phyloP scores from a whole-genome alignment of 2,797 vertebrate genomes.

The Gymnoscopelus braueri region DNA sequence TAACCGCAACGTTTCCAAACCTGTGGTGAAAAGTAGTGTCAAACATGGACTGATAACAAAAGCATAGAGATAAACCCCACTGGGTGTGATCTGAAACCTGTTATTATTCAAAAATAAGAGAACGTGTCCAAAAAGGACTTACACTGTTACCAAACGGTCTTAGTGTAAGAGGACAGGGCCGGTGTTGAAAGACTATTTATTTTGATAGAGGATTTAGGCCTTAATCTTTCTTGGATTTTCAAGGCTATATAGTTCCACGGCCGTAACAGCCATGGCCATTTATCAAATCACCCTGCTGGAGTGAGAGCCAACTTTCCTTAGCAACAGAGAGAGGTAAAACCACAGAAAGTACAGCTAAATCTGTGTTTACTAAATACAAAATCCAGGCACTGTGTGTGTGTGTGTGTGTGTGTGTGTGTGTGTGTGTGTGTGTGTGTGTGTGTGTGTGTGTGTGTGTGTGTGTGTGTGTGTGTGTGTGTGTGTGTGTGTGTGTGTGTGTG shows the following conservation, averaged over 20 bases:
- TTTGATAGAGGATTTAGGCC: constrained; percentile 12
- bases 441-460: neutral
- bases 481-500: neutral
- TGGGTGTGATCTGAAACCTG: no score
- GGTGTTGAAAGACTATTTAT: constrained; percentile 25
- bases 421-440: neutral
- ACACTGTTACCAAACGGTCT: neutral
- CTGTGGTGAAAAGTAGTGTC: constrained; percentile 10
- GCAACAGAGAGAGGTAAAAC: neutral
- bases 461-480: constrained; percentile 10
- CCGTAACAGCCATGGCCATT: constrained; percentile 8
- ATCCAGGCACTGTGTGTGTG: neutral
- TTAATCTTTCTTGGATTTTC: neutral
- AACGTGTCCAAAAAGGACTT: no score
- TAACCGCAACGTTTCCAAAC: constrained; percentile 16
- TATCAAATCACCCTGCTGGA: constrained; percentile 1
- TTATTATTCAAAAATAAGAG: no score
- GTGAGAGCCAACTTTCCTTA: constrained; percentile 1
- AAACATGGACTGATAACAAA: neutral
- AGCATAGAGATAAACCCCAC: no score
- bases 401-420: constrained; percentile 4
- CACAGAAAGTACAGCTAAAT: neutral
- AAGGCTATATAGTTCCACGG: constrained; percentile 10
- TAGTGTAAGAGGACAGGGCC: neutral
- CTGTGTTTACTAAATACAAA: constrained; percentile 4